These are phyloP conservation scores for Herminia tarsipennalis DNA, from an alignment of 2,888 invertebrate species.

Conservation along the genomic window DNA sequence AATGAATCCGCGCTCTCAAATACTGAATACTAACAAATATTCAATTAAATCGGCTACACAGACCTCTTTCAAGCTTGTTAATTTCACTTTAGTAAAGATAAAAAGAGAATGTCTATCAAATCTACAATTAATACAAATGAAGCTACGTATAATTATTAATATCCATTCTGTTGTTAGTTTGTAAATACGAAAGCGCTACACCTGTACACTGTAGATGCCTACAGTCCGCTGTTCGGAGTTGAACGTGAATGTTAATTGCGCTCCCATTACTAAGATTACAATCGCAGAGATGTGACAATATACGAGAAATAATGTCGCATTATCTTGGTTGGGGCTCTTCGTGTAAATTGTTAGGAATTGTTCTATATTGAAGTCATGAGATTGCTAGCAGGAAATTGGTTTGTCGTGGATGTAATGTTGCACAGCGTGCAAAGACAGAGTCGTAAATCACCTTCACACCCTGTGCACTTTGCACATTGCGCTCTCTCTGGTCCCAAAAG, in stretches of 20 bases:
- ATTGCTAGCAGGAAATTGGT: too few relatives aligned
- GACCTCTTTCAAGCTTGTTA: too few relatives aligned
- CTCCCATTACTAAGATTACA: slow-evolving; percentile 37
- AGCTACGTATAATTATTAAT: slow-evolving; percentile 34
- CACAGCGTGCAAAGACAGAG: neutral
- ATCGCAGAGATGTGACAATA: slow-evolving; percentile 32
- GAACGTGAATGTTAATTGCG: slow-evolving; percentile 35
- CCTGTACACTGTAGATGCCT: slow-evolving; percentile 30
- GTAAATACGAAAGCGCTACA: slow-evolving; percentile 19
- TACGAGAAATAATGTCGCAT: slow-evolving; percentile 18
- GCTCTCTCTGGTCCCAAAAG: too few relatives aligned
- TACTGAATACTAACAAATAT: too few relatives aligned
- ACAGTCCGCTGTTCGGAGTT: slow-evolving; percentile 35
- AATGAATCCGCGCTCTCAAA: too few relatives aligned
- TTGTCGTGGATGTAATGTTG: too few relatives aligned
- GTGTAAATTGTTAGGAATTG: slow-evolving; percentile 11
- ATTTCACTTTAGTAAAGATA: too few relatives aligned
- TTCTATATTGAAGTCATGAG: too few relatives aligned
- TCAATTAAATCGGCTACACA: too few relatives aligned
- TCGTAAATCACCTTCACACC: too few relatives aligned
- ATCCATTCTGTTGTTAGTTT: slow-evolving; percentile 26
- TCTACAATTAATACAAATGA: slow-evolving; percentile 3
- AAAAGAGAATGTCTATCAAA: neutral
- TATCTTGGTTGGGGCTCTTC: neutral
- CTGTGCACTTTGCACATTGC: too few relatives aligned